A percentile compares a stretch with the other conserved stretches of the same genome.
phyloP scores from a whole-genome alignment of 2,113 vertebrate genomes.

The Carlito syrichta region DNA sequence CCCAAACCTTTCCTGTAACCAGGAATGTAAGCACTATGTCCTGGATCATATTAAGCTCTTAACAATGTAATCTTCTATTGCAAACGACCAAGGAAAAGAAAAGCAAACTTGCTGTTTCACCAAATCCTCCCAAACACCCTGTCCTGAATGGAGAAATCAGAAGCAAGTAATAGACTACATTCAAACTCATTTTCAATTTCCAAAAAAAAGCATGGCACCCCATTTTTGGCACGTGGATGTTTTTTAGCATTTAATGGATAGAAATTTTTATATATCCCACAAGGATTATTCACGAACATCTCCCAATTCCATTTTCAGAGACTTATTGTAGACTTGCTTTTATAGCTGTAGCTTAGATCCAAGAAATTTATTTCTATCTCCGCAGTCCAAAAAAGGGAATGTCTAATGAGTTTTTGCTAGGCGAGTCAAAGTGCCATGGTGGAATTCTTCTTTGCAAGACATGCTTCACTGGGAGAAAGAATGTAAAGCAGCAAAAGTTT shows the following conservation, averaged over 20 bases:
- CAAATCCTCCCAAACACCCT: background rate
- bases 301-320: constrained; percentile 32
- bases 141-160: constrained; percentile 61
- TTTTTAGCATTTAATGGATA: constrained; percentile 53
- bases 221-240: constrained; percentile 22
- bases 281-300: constrained; percentile 68
- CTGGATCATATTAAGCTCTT: background rate
- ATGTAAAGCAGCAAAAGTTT: background rate
- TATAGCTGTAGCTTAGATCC: constrained; percentile 21
- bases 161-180: constrained; percentile 43
- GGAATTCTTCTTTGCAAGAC: background rate
- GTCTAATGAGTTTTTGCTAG: constrained; percentile 34
- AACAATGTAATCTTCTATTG: background rate
- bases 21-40: background rate
- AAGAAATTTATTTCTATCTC: constrained; percentile 46
- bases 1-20: background rate
- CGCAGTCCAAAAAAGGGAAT: background rate
- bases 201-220: background rate
- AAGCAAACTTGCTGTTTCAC: background rate
- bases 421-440: background rate
- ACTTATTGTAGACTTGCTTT: constrained; percentile 55
- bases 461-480: background rate
- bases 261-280: constrained; percentile 51
- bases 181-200: constrained; percentile 55
- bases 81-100: background rate